Evolutionary conservation across 2,113 vertebrate genomes (phyloP).

Genomic region (Grallaria varia): DNA sequence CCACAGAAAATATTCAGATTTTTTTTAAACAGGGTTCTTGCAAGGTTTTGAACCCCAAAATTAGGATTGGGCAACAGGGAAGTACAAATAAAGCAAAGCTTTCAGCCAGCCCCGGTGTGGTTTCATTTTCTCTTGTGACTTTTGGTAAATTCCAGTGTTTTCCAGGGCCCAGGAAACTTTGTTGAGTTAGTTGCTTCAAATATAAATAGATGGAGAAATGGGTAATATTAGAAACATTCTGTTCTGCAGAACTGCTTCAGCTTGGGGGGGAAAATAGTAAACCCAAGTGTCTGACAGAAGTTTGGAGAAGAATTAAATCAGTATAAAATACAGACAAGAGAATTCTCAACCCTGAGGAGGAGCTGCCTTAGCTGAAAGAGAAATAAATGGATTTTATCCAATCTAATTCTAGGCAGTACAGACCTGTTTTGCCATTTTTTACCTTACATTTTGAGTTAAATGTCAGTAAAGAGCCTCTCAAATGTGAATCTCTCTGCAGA

Average conservation of each 20-base stretch:
- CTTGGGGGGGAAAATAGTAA: background rate
- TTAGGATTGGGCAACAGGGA: background rate
- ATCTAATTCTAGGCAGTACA: background rate
- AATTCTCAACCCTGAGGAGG: background rate
- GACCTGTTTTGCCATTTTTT: background rate
- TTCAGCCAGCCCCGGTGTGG: background rate
- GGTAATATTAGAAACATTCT: background rate
- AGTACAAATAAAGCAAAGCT: background rate
- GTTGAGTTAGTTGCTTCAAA: background rate
- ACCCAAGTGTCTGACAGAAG: background rate
- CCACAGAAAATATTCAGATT: background rate
- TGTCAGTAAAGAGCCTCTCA: background rate
- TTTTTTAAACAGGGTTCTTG: background rate
- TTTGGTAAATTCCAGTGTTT: background rate
- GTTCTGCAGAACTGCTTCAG: background rate
- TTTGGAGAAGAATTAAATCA: background rate
- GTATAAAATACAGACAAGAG: background rate
- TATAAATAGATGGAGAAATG: background rate
- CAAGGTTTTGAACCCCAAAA: background rate
- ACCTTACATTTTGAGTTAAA: background rate
- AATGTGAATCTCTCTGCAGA: conserved; percentile 78
- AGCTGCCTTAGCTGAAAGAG: background rate
- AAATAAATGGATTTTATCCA: background rate
- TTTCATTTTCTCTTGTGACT: background rate
- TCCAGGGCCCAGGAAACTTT: background rate